Base-by-base conservation (phyloP, 2,888 invertebrate species). In the Furcula furcula region DNA sequence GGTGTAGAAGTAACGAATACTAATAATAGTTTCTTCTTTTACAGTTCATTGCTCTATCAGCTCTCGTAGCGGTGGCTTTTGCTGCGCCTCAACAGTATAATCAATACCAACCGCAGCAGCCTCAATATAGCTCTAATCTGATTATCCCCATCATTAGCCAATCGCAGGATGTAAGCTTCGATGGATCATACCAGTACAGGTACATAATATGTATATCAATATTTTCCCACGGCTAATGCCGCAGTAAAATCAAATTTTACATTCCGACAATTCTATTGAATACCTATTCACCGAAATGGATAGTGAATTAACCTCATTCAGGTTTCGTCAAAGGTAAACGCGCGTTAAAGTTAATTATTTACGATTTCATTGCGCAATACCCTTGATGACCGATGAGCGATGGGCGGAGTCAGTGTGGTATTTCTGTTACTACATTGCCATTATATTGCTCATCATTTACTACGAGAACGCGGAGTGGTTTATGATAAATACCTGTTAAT, bases 171-270 rank as follows among this genome's bases (percentile, higher is more conserved):
- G 73, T 89, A 39, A 90, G 90, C 65, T 74, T 76, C 27, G 91
- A 92, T 48, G 92, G 92, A 28, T 86, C 88, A 29, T 92, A 92
- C 62, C 82, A 91, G 73, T 93, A 86, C 71, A 93, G 91, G 91
- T 92, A 72, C n/a, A n/a, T n/a, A n/a, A n/a, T n/a, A n/a, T n/a
- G n/a, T n/a, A n/a, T n/a, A n/a, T n/a, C n/a, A n/a, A n/a, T n/a
- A n/a, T n/a, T n/a, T n/a, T n/a, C n/a, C n/a, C n/a, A n/a, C n/a
- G n/a, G n/a, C n/a, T n/a, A n/a, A n/a, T n/a, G n/a, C n/a, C n/a
- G n/a, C n/a, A n/a, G n/a, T n/a, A n/a, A n/a, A n/a, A n/a, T n/a
- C n/a, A n/a, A n/a, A n/a, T n/a, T n/a, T n/a, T n/a, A n/a, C n/a
- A n/a, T n/a, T n/a, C n/a, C n/a, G n/a, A n/a, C n/a, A n/a, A n/a